Evolutionary conservation across 2,113 vertebrate genomes (phyloP).

Genomic region (Chaetorhynchus papuensis): DNA sequence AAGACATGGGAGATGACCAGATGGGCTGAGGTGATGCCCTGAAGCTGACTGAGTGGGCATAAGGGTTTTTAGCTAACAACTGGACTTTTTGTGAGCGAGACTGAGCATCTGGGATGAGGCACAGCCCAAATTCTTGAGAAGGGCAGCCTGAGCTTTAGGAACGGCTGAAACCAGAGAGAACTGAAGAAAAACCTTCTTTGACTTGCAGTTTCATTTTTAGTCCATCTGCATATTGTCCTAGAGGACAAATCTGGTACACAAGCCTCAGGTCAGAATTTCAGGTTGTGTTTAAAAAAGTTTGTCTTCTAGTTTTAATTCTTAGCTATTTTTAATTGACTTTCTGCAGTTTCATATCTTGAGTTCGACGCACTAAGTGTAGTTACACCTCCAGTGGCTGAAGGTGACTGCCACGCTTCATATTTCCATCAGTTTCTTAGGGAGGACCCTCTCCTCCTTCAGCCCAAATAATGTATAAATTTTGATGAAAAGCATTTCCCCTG

Average conservation of each 20-base stretch:
- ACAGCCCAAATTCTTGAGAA: not conserved
- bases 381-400: not conserved
- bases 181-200: not conserved
- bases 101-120: not conserved
- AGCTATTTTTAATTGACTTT: not conserved
- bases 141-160: not conserved
- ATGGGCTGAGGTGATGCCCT: not conserved
- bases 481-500: not conserved
- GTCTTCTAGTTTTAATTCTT: not conserved
- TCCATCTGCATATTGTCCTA: not conserved
- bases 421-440: not conserved
- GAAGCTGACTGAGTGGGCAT: not conserved
- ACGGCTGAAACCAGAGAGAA: not conserved
- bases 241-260: fast-evolving
- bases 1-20: not conserved
- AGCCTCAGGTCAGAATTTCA: not conserved
- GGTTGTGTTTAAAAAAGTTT: not conserved
- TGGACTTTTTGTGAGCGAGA: not conserved
- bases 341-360: not conserved
- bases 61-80: not conserved
- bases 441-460: not conserved
- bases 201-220: not conserved
- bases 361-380: fast-evolving
- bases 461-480: not conserved
- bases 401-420: not conserved